Evolutionary conservation across 2,113 vertebrate genomes (phyloP).

Genomic region (Clupea harengus): DNA sequence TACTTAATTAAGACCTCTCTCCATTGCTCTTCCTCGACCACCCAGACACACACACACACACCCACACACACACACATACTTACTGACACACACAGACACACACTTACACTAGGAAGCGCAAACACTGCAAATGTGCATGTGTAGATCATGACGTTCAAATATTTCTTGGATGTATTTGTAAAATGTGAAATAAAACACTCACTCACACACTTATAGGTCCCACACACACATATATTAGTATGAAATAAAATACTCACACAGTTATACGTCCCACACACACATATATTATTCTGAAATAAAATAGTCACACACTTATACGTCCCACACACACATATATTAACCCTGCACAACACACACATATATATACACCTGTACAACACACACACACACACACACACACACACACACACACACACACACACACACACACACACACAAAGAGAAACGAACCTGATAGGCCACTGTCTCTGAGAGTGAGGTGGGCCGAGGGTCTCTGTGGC

Average conservation of each 20-base stretch:
- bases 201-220: no score
- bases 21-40: background rate
- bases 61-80: slow-evolving; percentile 11
- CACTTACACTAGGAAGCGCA: background rate
- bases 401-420: background rate
- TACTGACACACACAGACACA: background rate
- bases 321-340: background rate
- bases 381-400: background rate
- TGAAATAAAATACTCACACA: no score
- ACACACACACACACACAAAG: background rate
- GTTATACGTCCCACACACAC: no score
- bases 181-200: no score
- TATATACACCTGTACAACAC: background rate
- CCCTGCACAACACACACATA: background rate
- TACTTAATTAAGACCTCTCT: background rate
- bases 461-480: slow-evolving; percentile 72
- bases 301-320: background rate
- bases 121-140: no score
- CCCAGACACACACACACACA: background rate
- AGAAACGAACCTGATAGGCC: slow-evolving; percentile 60
- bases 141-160: no score
- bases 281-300: no score
- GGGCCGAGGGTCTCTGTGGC: slow-evolving; percentile 73
- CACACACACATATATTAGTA: no score
- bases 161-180: no score